Base-by-base conservation (phyloP, 1,140 invertebrate genomes). In the Zaprionus camerounensis region DNA sequence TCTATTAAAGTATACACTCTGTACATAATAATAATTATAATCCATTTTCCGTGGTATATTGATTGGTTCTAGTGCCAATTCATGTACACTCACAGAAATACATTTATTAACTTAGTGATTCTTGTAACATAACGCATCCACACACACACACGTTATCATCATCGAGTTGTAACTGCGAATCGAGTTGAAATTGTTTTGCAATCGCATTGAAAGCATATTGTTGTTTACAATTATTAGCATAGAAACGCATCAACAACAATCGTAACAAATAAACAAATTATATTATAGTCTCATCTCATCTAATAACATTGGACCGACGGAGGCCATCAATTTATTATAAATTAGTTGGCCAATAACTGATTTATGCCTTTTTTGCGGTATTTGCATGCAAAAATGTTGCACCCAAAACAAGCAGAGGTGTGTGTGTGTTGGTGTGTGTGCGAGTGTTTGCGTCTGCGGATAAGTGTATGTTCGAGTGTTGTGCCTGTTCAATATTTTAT, bases 401-500 rank as follows among this genome's bases (percentile, higher is more conserved):
- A 82, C 58, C 51, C 71, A 69, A 68, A 61, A 72, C 65, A 72
- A 62, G 12, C 34, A 28, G 34, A 64, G 53, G 62, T 71, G 69
- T 65, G 31, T 24, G 34, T 41, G 26, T 71, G 69, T 65, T 22
- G 17, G 34, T 41, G 26, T 65, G 31, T 38, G 28, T n/a, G 13
- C 31, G 55, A 53, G 63, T 41, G 66, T 64, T 34, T 59, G 66
- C 9, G 41, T 9, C 36, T 38, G 57, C 38, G 57, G 41, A 12
- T 28, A 26, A 38, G 68, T 59, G 58, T 62, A 76, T 78, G 78
- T 71, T 62, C 53, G 70, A 76, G 68, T 80, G 80, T 79, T 66
- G 68, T 55, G 63, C 64, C 51, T 67, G 55, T 80, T 83, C 84
- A 88, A 88, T 88, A 88, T 90, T 88, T 88, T 88, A 88, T 90